A percentile compares a stretch with the other conserved stretches of the same genome.
Evolutionary conservation across 2,797 vertebrate genomes (phyloP).

Genomic region (Garrulus glandarius): DNA sequence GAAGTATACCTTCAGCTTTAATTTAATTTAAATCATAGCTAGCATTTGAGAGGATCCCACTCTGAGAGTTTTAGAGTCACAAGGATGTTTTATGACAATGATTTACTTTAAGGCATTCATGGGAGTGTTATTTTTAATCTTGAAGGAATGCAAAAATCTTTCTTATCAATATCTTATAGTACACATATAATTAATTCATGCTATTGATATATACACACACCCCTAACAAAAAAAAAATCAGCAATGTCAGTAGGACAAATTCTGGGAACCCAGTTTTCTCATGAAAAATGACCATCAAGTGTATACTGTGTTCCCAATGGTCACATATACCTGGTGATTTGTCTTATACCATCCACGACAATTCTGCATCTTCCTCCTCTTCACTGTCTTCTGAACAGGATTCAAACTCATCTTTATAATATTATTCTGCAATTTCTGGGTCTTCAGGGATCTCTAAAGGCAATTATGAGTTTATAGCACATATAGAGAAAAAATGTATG

Average conservation of each 20-base stretch:
- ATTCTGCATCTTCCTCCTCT: constrained; percentile 2
- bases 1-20: background rate
- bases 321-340: constrained; percentile 73
- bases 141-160: background rate
- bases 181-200: background rate
- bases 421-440: constrained; percentile 80
- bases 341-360: constrained; percentile 45
- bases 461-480: background rate
- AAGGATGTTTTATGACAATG: background rate
- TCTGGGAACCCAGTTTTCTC: background rate
- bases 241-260: background rate
- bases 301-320: background rate
- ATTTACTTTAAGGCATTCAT: background rate
- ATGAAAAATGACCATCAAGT: background rate
- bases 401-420: constrained; percentile 83
- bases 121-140: background rate
- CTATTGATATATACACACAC: background rate
- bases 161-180: background rate
- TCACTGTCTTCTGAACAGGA: constrained; percentile 80
- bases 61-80: background rate
- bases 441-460: constrained; percentile 84
- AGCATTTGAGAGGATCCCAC: background rate
- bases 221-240: background rate
- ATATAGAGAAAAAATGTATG: background rate
- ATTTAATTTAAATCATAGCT: background rate